phyloP scores from a whole-genome alignment of 2,888 invertebrate genomes.

The Andrena fulva region DNA sequence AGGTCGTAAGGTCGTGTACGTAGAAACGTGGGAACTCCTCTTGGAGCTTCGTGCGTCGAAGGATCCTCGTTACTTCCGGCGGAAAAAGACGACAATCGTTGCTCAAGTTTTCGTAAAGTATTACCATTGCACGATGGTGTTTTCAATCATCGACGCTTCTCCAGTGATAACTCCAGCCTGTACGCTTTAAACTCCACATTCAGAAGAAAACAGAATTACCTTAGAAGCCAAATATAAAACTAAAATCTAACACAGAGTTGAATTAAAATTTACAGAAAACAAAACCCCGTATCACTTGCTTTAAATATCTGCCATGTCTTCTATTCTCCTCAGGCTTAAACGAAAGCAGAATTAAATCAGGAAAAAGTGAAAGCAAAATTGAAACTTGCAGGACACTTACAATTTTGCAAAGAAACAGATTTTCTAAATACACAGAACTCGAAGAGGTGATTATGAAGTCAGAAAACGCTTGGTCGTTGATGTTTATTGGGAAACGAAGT shows the following conservation, averaged over 20 bases:
- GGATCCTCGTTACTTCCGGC: constrained; percentile 50
- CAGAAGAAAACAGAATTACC: not conserved
- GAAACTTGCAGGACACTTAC: no score
- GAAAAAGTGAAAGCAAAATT: no score
- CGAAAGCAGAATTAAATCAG: no score
- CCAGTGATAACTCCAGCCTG: not conserved
- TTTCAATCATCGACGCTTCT: constrained; percentile 2
- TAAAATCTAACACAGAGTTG: not conserved
- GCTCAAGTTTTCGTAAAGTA: constrained; percentile 5
- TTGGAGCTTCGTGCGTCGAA: constrained; percentile 32
- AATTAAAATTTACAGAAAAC: not conserved
- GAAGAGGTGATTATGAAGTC: no score
- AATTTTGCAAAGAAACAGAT: no score
- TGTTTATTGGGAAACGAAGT: not conserved
- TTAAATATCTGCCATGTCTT: no score
- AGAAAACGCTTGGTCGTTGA: not conserved
- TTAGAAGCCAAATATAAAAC: not conserved
- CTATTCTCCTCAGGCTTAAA: no score
- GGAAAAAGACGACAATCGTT: constrained; percentile 30
- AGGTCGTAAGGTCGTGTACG: constrained; percentile 66
- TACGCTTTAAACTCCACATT: not conserved
- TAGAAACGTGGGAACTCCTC: constrained; percentile 70
- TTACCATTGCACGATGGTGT: not conserved
- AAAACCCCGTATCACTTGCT: no score
- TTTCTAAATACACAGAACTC: no score